Base-by-base conservation (phyloP, 2,888 invertebrate genomes). In the Euclidia mi region DNA sequence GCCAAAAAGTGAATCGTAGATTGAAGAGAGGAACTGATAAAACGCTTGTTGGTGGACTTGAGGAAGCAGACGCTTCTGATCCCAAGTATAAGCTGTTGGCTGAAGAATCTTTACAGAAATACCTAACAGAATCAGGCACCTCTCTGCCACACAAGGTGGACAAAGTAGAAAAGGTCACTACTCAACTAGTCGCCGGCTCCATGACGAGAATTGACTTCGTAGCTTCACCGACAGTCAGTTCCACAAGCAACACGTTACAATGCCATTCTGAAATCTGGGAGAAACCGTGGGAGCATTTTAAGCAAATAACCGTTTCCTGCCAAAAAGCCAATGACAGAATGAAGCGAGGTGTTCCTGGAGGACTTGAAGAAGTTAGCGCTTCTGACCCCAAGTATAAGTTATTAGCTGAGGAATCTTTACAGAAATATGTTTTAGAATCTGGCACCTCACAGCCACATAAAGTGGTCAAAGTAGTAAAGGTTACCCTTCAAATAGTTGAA, bases 161-260 rank as follows among this genome's bases (percentile, higher is more conserved):
- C 0, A 31, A n/a, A 14, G 50, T 81, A 9, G 43, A 57, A 7
- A 71, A 56, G 40, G 79, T 76, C 0, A 60, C 47, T 0, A 63
- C 50, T 0, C 76, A 79, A 37, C 56, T 77, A 0, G 78, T 77
- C 2, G 82, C 86, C 17, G 81, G 81, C 1, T 38, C 9, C 2
- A 14, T 1, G 11, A 74, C 72, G 3, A 34, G 0, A 4, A 61
- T 80, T 2, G 28, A 70, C 25, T 80, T 78, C 43, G 53, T 43
- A n/a, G 59, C 66, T 4, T 50, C 65, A 11, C 49, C 65, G 18
- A 57, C 79, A 48, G 60, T 67, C 9, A 74, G 46, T 31, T 31
- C 31, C n/a, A 9, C 2, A 2, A 9, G 31, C 10, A 31, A 31
- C n/a, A 10, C 2, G 2, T 31, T 31, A 61, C 10, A 66, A 35